phyloP scores from a whole-genome alignment of 2,888 invertebrate genomes.

The Tetranychus piercei region DNA sequence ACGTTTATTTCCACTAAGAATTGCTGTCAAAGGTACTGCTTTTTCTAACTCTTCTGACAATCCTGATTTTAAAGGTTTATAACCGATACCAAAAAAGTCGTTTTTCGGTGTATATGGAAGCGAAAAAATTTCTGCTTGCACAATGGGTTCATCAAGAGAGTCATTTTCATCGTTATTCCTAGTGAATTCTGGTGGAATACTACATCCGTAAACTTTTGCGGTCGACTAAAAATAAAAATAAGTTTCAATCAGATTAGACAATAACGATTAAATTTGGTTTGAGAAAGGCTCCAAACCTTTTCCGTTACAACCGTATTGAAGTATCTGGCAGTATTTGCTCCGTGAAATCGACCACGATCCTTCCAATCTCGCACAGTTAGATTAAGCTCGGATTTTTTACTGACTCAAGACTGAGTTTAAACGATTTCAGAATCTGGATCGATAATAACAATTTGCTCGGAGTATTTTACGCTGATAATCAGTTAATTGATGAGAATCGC shows the following conservation, averaged over 20 bases:
- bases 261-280: constrained; percentile 14
- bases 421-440: too few relatives aligned
- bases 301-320: constrained; percentile 88
- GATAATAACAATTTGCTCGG: too few relatives aligned
- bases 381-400: constrained; percentile 61
- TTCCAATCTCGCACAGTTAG: constrained; percentile 73
- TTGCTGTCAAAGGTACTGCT: constrained; percentile 13
- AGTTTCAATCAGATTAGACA: constrained; percentile 10
- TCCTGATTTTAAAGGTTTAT: constrained; percentile 30
- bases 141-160: constrained; percentile 36
- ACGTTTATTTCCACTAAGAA: constrained; percentile 15
- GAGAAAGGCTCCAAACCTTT: constrained; percentile 43
- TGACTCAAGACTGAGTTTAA: too few relatives aligned
- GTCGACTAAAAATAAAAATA: not conserved
- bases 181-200: constrained; percentile 27
- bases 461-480: too few relatives aligned
- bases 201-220: constrained; percentile 38
- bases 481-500: too few relatives aligned
- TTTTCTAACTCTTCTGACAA: not conserved
- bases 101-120: constrained; percentile 49
- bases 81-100: constrained; percentile 43
- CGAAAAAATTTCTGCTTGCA: constrained; percentile 30
- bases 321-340: constrained; percentile 96
- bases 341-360: constrained; percentile 81
- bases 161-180: constrained; percentile 39